Base-by-base conservation (phyloP, 1,140 invertebrate species). In the Heliconius himera region DNA sequence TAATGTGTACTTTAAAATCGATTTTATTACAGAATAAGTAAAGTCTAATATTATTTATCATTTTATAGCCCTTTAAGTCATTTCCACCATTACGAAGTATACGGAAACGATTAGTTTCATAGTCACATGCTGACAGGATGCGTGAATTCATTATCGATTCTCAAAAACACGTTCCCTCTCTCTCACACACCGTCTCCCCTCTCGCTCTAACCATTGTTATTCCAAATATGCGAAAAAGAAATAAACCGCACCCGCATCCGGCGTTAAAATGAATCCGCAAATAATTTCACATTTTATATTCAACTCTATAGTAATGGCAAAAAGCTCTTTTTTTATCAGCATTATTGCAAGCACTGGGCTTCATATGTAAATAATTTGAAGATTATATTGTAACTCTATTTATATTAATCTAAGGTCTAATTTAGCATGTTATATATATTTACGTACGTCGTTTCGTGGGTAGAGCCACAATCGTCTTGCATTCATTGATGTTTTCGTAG, bases 31-130 rank as follows among this genome's bases (percentile, higher is more conserved):
- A 13, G 13, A 1, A 5, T 0, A 0, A 1, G 1, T n/a, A 83
- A 82, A 76, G 71, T 70, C 73, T 54, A 51, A 75, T 78, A 78
- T 81, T 54, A 70, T 20, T 26, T 74, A 41, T 20, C 5, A 11
- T 33, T 29, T 26, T n/a, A 16, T 9, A 51, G 56, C 16, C 6
- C 74, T n/a, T 82, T 90, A 85, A 0, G 76, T 26, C 80, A n/a
- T 90, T 93, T 76, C 70, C 26, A 60, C 56, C 26, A 75, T 70
- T 66, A 49, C 54, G 8, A 22, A 56, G 54, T 66, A 84, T 84
- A 81, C 90, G 91, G 91, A 92, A 92, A 91, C 90, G 90, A 93
- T 93, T 93, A 92, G 91, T 93, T 92, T 91, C 88, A 89, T 85
- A 90, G 84, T 87, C 90, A 89, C 91, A 93, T 90, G 91, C 85